phyloP scores from a whole-genome alignment of 1,140 invertebrate species.

The Ceratitis capitata region DNA sequence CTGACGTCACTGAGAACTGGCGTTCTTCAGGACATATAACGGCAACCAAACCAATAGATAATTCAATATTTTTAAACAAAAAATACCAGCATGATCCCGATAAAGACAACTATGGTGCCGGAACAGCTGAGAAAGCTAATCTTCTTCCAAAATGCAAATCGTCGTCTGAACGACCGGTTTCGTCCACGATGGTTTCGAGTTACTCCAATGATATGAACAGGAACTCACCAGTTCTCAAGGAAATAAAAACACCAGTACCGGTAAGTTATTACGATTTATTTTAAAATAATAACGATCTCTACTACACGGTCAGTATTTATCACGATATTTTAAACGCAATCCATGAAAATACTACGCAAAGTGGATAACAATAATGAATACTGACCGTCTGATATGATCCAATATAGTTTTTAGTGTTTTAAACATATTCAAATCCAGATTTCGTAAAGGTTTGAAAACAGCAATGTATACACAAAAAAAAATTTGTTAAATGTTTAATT shows the following conservation, averaged over 20 bases:
- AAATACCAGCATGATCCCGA: neutral
- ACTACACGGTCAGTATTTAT: too few relatives aligned
- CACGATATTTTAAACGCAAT: too few relatives aligned
- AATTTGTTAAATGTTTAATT: too few relatives aligned
- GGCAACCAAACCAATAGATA: slow-evolving; percentile 46
- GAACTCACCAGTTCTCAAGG: neutral
- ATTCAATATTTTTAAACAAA: neutral
- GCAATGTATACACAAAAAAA: too few relatives aligned
- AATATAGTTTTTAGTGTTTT: too few relatives aligned
- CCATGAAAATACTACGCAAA: too few relatives aligned
- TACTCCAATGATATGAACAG: neutral
- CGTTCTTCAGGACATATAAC: slow-evolving; percentile 29
- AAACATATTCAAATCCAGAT: too few relatives aligned
- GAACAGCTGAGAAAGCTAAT: neutral
- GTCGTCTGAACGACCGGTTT: neutral
- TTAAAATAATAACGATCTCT: too few relatives aligned
- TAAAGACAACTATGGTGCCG: neutral
- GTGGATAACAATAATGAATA: too few relatives aligned
- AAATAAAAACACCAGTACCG: neutral
- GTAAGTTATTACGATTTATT: neutral
- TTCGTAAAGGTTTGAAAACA: too few relatives aligned
- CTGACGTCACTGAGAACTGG: slow-evolving; percentile 72
- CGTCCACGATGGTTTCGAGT: neutral
- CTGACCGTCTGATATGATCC: too few relatives aligned
- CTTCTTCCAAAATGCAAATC: neutral